These are phyloP conservation scores for Cololabis saira DNA, from an alignment of 2,113 vertebrate genomes.

Conservation along the genomic window DNA sequence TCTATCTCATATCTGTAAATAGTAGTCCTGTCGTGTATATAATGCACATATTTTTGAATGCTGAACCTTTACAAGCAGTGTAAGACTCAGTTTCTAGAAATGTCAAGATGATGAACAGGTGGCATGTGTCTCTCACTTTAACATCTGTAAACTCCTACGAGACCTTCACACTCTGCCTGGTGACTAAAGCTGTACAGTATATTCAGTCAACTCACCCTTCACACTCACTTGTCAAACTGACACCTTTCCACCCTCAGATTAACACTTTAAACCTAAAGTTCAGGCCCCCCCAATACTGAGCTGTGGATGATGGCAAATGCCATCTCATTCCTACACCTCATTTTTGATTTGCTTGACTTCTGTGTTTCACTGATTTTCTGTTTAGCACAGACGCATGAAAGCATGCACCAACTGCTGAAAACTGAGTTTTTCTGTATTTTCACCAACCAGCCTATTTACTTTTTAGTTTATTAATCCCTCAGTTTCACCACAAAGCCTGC, in stretches of 20 bases:
- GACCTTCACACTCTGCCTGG: slow-evolving; percentile 54
- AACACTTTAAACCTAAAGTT: slow-evolving; percentile 38
- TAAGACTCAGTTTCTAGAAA: slow-evolving; percentile 16
- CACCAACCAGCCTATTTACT: slow-evolving; percentile 8
- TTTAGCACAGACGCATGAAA: not conserved
- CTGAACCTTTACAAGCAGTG: slow-evolving; percentile 30
- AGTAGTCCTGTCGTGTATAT: too few relatives aligned
- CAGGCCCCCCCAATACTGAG: slow-evolving; percentile 31
- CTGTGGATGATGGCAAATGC: slow-evolving; percentile 34
- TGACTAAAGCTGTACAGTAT: slow-evolving; percentile 31
- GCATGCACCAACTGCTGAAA: not conserved
- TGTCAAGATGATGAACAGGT: slow-evolving; percentile 22
- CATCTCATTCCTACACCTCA: slow-evolving; percentile 14
- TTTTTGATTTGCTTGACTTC: slow-evolving; percentile 34
- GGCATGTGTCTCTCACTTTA: slow-evolving; percentile 27
- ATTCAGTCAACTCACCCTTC: slow-evolving; percentile 46
- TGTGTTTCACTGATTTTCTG: slow-evolving; percentile 6
- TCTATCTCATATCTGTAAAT: too few relatives aligned
- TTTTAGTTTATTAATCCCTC: slow-evolving; percentile 24
- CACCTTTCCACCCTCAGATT: slow-evolving; percentile 54
- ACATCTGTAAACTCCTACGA: slow-evolving; percentile 72
- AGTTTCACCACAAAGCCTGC: slow-evolving; percentile 13
- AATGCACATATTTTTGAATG: too few relatives aligned
- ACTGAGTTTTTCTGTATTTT: not conserved
- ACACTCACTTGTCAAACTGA: slow-evolving; percentile 42